phyloP scores from a whole-genome alignment of 2,797 vertebrate species.

The Pseudochirops corinnae region DNA sequence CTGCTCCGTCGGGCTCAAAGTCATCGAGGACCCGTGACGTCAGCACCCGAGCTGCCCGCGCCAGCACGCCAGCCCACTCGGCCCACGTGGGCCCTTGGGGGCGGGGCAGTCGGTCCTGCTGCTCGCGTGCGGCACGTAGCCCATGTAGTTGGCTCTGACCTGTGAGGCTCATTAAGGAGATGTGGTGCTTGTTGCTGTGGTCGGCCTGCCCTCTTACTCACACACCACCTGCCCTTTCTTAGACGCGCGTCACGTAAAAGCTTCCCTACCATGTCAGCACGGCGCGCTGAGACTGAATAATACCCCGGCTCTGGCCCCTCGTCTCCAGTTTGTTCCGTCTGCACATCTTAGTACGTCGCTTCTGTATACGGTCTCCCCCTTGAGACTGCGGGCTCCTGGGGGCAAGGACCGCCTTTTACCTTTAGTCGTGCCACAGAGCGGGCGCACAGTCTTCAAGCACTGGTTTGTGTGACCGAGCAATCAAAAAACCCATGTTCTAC shows the following conservation, averaged over 20 bases:
- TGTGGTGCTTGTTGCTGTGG: too few species aligned
- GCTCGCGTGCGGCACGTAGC: not conserved
- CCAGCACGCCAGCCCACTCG: too few species aligned
- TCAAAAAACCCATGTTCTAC: not conserved
- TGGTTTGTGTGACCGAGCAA: not conserved
- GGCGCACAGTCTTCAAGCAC: not conserved
- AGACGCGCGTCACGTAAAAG: not conserved
- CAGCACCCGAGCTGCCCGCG: not conserved
- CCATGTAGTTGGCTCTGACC: not conserved
- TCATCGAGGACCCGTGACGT: not conserved
- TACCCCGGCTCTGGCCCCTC: too few species aligned
- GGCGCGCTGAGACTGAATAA: not conserved
- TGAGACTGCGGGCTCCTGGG: not conserved
- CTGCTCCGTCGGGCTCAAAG: not conserved
- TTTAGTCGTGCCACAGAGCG: too few species aligned
- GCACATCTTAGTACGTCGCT: too few species aligned
- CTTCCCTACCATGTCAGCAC: not conserved
- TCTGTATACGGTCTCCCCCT: not conserved
- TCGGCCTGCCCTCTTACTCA: not conserved
- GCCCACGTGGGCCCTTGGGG: too few species aligned
- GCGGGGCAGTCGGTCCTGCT: slow-evolving; percentile 55
- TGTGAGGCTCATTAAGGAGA: not conserved
- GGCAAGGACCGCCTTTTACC: too few species aligned
- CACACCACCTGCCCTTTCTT: not conserved
- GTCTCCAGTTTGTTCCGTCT: not conserved